Evolutionary conservation across 1,140 invertebrate genomes (phyloP).

Genomic region (Platyura marginata): DNA sequence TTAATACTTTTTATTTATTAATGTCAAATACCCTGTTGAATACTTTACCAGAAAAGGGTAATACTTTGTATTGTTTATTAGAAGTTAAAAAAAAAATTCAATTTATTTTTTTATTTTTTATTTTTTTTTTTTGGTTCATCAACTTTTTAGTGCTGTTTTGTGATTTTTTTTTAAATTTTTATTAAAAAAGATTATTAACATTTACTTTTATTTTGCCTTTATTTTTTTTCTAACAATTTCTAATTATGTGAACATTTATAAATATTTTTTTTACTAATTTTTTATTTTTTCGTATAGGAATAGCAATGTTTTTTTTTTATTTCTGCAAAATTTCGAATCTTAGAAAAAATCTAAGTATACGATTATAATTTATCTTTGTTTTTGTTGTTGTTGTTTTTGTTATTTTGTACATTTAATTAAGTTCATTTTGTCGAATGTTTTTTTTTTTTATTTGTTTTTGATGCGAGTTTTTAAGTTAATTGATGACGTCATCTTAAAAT

Average conservation of each 20-base stretch:
- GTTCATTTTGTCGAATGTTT: background rate
- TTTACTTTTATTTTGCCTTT: too few species aligned
- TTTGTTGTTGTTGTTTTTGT: too few species aligned
- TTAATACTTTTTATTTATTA: too few species aligned
- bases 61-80: background rate
- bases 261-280: background rate
- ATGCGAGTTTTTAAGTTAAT: background rate
- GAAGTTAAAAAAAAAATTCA: background rate
- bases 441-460: background rate
- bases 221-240: too few species aligned
- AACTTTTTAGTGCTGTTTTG: too few species aligned
- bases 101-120: background rate
- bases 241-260: background rate
- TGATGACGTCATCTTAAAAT: too few species aligned
- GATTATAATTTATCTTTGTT: too few species aligned
- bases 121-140: background rate
- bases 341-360: slow-evolving; percentile 6
- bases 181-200: too few species aligned
- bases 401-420: slow-evolving; percentile 14
- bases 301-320: slow-evolving; percentile 12
- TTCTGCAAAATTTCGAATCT: too few species aligned
- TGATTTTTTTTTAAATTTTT: background rate
- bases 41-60: background rate
- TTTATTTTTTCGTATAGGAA: slow-evolving; percentile 2
- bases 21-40: background rate